These are phyloP conservation scores for Phaonia tiefii DNA, from an alignment of 2,888 invertebrate genomes.

Conservation along the genomic window DNA sequence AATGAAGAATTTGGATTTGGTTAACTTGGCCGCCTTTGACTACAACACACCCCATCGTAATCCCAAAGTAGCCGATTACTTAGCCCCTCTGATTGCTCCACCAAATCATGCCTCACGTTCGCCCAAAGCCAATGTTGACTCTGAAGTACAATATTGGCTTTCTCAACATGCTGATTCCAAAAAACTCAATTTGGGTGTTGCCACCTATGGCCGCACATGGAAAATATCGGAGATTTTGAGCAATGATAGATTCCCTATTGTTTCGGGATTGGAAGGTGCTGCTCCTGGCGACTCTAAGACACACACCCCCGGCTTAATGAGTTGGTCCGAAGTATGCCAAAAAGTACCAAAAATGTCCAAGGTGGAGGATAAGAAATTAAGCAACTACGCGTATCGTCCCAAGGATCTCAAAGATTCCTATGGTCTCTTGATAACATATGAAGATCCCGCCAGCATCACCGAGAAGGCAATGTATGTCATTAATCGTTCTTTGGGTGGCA, in stretches of 20 bases:
- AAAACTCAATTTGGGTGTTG: conserved; percentile 87
- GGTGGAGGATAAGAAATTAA: conserved; percentile 85
- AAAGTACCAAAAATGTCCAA: conserved; percentile 85
- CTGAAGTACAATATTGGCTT: conserved; percentile 85
- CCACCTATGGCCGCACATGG: conserved; percentile 89
- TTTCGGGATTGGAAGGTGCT: conserved; percentile 85
- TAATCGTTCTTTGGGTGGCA: conserved; percentile 89
- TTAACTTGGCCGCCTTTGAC: conserved; percentile 90
- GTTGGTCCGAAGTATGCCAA: conserved; percentile 90
- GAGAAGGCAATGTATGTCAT: conserved; percentile 88
- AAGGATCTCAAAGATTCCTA: conserved; percentile 83
- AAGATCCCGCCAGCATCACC: conserved; percentile 90
- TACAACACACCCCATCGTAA: conserved; percentile 88
- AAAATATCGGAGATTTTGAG: conserved; percentile 87
- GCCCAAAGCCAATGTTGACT: conserved; percentile 85
- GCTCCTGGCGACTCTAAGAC: conserved; percentile 88
- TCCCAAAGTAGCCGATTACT: conserved; percentile 89
- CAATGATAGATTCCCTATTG: conserved; percentile 88
- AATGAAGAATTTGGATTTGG: conserved; percentile 88
- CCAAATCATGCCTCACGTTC: conserved; percentile 84
- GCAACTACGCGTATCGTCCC: conserved; percentile 88
- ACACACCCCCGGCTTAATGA: conserved; percentile 85
- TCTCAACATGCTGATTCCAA: conserved; percentile 82
- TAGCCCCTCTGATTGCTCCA: conserved; percentile 87
- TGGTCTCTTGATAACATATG: conserved; percentile 90